Evolutionary conservation across 2,113 vertebrate species (phyloP), one percentile per base, ranked within the genome.

Genomic region (Paracanthobrama guichenoti): DNA sequence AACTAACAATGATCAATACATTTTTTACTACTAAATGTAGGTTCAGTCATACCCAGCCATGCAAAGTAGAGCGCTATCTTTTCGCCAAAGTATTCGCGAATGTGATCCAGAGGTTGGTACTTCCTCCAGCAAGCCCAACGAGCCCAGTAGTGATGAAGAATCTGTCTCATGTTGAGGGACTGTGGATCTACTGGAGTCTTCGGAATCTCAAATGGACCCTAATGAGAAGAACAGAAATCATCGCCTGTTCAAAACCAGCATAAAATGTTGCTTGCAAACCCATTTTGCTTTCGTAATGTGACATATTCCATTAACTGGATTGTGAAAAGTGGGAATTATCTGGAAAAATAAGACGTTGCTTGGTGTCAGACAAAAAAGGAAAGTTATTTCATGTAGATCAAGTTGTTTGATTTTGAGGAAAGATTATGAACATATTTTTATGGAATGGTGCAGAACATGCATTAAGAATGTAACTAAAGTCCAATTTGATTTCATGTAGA

Each of bases 101-200:
- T 89, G 35, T 92, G 92, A 87, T 93, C 94, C 75, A 95, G 88
- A n/a, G 92, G 95, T 91, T 94, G 95, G 87, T 96, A 94, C 69
- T 93, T 94, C 18, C 85, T 89, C 94, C 94, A 96, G 86, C 90
- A 91, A 22, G 91, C 93, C 85, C 85, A 88, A 1, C 87, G 53
- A n/a, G 78, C 87, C 95, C 95, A 96, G 90, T 93, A 94, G 4
- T 91, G 86, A 89, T 90, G 93, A 1, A 95, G 91, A 78, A 95
- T 87, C 86, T 95, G 94, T 75, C 92, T 89, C 87, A 93, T 91
- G 88, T 93, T 95, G 64, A 96, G 88, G 77, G 92, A 89, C 0
- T 94, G 91, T 0, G 90, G 90, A 4, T 86, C 85, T 39, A 91
- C 83, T 59, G 91, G 88, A 2, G 82, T 87, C 22, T 75, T 87